Base-by-base conservation (phyloP, 2,888 invertebrate species). In the Ectemnius lituratus region DNA sequence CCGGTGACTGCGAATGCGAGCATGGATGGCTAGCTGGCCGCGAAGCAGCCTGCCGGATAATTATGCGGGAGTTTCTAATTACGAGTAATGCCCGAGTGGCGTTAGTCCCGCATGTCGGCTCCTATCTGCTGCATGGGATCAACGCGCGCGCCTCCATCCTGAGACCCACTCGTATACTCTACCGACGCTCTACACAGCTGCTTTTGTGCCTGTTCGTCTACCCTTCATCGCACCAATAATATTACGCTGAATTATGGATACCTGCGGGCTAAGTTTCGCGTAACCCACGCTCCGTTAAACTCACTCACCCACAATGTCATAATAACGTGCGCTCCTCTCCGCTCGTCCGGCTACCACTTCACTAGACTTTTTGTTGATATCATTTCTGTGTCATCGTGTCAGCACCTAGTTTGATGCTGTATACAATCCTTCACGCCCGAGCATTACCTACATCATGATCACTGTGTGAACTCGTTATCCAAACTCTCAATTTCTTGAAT, bases 51-150 rank as follows among this genome's bases (percentile, higher is more conserved):
- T 18, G 77, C 69, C 64, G 81, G 80, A 87, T 86, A 87, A 86
- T 87, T 87, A 87, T 86, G 83, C 84, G 83, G 82, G 80, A 86
- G 86, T 85, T 86, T 87, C 86, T 86, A 87, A 87, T 87, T 87
- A 86, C 81, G 81, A 78, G 81, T 82, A 82, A 85, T 83, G 82
- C 82, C 76, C 75, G 73, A 83, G 78, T 76, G 73, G 74, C 64
- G 64, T 62, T 52, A 70, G 63, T 70, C 66, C 65, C 68, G 63
- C 62, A 71, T 67, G 61, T 64, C 74, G 67, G 56, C 63, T 69
- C 73, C 65, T 78, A 61, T 76, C 76, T 72, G 60, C 56, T 74
- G 49, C 72, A 28, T 47, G 49, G 58, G 62, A 58, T 56, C 63
- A 57, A 60, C 62, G 63, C 46, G 23, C 52, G 57, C 23, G 27